Evolutionary conservation across 2,113 vertebrate species (phyloP).

Genomic region (Tursiops truncatus): DNA sequence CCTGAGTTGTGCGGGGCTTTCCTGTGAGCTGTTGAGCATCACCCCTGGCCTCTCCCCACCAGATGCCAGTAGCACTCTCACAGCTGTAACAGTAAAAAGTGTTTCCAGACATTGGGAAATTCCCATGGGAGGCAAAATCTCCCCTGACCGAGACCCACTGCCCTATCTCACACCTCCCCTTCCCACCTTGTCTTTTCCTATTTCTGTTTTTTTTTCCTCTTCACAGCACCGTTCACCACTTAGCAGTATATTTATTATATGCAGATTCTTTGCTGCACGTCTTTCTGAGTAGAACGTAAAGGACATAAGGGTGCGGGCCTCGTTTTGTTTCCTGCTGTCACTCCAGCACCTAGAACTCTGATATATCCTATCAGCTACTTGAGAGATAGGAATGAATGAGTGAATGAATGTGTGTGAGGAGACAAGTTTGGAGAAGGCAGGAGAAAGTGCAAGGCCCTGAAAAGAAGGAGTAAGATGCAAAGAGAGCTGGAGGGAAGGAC

Average conservation of each 20-base stretch:
- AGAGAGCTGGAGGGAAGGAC: neutral
- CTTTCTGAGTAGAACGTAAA: neutral
- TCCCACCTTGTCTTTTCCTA: neutral
- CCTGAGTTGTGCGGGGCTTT: neutral
- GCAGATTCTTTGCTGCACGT: neutral
- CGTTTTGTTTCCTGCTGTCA: neutral
- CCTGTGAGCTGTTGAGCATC: neutral
- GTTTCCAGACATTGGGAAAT: neutral
- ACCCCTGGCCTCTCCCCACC: neutral
- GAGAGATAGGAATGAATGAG: neutral
- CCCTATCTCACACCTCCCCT: neutral
- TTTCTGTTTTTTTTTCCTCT: neutral
- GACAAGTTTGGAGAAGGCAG: neutral
- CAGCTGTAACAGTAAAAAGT: neutral
- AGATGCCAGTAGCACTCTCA: rapidly evolving
- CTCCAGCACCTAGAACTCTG: neutral
- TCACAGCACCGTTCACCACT: neutral
- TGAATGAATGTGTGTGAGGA: neutral
- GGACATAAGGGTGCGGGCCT: neutral
- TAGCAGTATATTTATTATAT: rapidly evolving
- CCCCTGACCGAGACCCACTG: neutral
- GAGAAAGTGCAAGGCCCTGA: neutral
- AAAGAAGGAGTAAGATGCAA: neutral
- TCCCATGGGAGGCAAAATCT: neutral
- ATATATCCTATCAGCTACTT: neutral